Conservation (phyloP, 2,797 vertebrate species). For the Tiaroga cobitis region DNA sequence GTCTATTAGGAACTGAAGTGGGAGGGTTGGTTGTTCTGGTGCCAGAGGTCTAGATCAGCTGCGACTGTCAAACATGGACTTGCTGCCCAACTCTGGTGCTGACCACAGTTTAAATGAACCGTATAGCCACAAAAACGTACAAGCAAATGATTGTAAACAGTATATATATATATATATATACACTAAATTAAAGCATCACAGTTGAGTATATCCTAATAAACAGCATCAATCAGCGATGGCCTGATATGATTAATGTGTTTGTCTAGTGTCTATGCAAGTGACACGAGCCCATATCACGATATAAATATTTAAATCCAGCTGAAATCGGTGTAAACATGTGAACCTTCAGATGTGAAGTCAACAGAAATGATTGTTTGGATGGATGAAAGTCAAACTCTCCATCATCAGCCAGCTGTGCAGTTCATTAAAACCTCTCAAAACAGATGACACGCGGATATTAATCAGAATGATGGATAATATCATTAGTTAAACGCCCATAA, state of each 20-base stretch:
- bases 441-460: constrained; percentile 4
- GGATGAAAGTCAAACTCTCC: constrained; percentile 41
- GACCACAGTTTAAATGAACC: constrained; percentile 8
- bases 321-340: not conserved
- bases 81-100: not conserved
- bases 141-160: not conserved
- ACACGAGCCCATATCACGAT: not conserved
- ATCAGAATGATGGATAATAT: not conserved
- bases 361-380: constrained; percentile 4
- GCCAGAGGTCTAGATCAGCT: constrained; percentile 28
- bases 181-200: not conserved
- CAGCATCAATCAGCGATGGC: not conserved
- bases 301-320: constrained; percentile 2
- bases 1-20: not conserved
- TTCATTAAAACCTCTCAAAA: not conserved
- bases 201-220: not conserved
- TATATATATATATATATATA: not conserved
- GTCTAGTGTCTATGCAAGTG: not conserved
- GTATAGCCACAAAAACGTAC: not conserved
- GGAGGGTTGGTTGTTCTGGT: constrained; percentile 19
- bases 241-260: constrained; percentile 23
- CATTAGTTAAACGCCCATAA: not conserved
- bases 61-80: constrained; percentile 19
- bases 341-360: constrained; percentile 6
- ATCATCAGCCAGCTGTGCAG: constrained; percentile 41